A percentile compares a stretch with the other conserved stretches of the same genome.
phyloP scores from a whole-genome alignment of 2,113 vertebrate species.

The Mastomys natalensis region DNA sequence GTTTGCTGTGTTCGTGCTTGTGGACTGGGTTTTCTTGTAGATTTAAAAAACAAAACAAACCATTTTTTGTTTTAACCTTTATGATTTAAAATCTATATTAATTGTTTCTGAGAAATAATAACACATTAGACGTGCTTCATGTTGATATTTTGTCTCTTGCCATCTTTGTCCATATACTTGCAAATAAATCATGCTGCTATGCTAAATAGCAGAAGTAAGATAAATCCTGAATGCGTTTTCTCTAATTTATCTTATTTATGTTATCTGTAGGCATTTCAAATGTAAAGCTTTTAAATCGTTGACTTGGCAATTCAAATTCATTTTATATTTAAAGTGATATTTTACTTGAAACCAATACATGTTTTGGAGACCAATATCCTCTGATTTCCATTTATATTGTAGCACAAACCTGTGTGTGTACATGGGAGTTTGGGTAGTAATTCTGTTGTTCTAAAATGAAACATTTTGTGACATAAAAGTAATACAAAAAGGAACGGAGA shows the following conservation, averaged over 20 bases:
- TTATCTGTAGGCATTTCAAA: slow-evolving; percentile 31
- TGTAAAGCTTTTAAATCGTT: slow-evolving; percentile 22
- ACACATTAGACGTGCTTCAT: slow-evolving; percentile 42
- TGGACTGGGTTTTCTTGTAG: slow-evolving; percentile 27
- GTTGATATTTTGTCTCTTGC: slow-evolving; percentile 33
- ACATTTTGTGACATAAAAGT: slow-evolving; percentile 76
- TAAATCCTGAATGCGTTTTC: slow-evolving; percentile 12
- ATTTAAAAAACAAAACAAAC: not conserved
- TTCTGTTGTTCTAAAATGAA: slow-evolving; percentile 78
- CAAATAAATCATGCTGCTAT: slow-evolving; percentile 14
- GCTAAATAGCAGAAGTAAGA: not conserved
- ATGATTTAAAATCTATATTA: slow-evolving; percentile 51
- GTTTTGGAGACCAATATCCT: slow-evolving; percentile 30
- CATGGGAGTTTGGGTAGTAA: slow-evolving; percentile 51
- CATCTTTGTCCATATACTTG: slow-evolving; percentile 36
- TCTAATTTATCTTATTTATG: not conserved
- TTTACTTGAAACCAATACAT: not conserved
- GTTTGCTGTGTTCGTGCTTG: not conserved
- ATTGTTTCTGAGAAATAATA: slow-evolving; percentile 49
- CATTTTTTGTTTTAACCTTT: slow-evolving; percentile 19
- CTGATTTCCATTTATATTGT: slow-evolving; percentile 35
- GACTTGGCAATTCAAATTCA: slow-evolving; percentile 29
- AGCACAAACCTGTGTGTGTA: slow-evolving; percentile 21
- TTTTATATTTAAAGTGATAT: not conserved
- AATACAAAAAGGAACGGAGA: slow-evolving; percentile 62